Conservation (phyloP, 2,113 vertebrate species). For the Ciconia maguari region DNA sequence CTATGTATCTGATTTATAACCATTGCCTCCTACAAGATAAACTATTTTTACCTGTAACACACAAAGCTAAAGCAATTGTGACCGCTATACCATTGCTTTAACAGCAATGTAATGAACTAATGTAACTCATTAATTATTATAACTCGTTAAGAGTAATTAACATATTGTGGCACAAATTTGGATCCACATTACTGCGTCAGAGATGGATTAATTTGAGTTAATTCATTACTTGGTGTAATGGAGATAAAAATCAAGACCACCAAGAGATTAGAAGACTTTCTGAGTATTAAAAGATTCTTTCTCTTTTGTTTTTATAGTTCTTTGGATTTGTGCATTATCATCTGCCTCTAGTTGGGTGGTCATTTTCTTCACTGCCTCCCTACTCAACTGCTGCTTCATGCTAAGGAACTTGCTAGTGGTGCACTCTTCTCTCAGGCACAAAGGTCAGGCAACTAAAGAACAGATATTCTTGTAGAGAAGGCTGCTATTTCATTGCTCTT, state of each 20-base stretch:
- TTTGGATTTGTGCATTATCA: background rate
- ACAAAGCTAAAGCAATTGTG: background rate
- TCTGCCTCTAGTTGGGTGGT: constrained; percentile 8
- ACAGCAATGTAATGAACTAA: background rate
- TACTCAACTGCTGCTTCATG: background rate
- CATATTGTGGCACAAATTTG: background rate
- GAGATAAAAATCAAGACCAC: constrained; percentile 47
- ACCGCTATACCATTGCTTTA: background rate
- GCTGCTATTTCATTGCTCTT: background rate
- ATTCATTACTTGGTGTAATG: background rate
- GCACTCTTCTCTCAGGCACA: background rate
- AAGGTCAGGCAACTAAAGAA: background rate
- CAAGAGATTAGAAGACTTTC: background rate
- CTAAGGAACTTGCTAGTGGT: background rate
- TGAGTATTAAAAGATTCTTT: background rate
- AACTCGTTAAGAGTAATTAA: background rate
- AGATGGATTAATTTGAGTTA: background rate
- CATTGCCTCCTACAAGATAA: background rate
- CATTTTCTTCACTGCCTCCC: background rate
- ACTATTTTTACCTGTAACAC: background rate
- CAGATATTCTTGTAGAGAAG: background rate
- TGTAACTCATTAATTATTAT: background rate
- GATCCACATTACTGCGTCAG: background rate
- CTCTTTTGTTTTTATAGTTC: background rate
- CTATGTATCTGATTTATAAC: background rate